Evolutionary conservation across 2,797 vertebrate species (phyloP).

Genomic region (Synaphobranchus kaupii): DNA sequence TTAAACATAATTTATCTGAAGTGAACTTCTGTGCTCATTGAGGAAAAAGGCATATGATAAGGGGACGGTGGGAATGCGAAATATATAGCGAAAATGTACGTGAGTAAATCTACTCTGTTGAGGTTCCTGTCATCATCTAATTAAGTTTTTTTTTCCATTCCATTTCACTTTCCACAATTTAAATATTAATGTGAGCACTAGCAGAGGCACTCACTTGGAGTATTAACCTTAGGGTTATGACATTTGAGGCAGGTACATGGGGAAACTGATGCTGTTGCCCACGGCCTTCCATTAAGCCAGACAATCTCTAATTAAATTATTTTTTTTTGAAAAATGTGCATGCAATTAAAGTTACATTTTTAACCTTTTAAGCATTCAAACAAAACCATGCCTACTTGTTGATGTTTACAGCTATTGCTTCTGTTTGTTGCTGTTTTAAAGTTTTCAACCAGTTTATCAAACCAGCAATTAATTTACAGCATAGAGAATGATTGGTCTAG

Average conservation of each 20-base stretch:
- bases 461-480: no score
- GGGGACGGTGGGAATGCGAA: constrained; percentile 14
- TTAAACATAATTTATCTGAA: constrained; percentile 47
- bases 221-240: neutral
- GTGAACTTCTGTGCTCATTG: constrained; percentile 34
- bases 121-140: constrained; percentile 55
- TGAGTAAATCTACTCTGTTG: constrained; percentile 50
- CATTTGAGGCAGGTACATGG: neutral
- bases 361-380: neutral
- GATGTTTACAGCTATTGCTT: no score
- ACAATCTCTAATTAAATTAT: neutral
- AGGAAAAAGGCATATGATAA: constrained; percentile 20
- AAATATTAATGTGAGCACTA: constrained; percentile 32
- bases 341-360: neutral
- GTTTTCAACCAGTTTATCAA: no score
- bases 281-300: neutral
- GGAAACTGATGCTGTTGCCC: neutral
- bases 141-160: constrained; percentile 48
- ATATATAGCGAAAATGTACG: constrained; percentile 30
- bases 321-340: neutral
- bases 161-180: constrained; percentile 47
- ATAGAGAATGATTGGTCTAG: no score
- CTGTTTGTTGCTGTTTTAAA: no score
- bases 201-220: neutral
- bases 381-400: neutral